Evolutionary conservation across 2,797 vertebrate species (phyloP).

Genomic region (Phataginus tricuspis): DNA sequence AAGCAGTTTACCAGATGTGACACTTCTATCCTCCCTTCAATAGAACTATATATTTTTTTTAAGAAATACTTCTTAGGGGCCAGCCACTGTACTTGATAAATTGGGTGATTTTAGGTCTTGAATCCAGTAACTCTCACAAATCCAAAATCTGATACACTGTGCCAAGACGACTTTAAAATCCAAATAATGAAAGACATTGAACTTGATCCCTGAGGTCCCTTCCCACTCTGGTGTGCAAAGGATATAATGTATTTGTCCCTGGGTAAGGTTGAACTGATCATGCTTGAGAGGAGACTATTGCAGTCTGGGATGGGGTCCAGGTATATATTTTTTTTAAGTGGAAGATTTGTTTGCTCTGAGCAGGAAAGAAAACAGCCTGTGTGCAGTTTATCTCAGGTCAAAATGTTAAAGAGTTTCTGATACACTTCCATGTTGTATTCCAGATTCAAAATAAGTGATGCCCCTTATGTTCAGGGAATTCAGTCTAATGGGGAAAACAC

Average conservation of each 20-base stretch:
- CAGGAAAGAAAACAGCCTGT: neutral
- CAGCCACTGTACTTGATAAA: neutral
- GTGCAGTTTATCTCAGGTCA: neutral
- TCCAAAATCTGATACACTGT: neutral
- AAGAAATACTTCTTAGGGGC: neutral
- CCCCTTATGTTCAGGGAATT: neutral
- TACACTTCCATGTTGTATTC: neutral
- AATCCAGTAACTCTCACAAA: constrained; percentile 2
- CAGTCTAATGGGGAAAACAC: neutral
- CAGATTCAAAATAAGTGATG: neutral
- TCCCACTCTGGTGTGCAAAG: neutral
- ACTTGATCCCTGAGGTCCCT: neutral
- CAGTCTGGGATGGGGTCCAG: neutral
- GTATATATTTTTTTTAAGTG: neutral
- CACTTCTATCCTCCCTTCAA: neutral
- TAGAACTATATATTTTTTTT: neutral
- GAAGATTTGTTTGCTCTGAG: neutral
- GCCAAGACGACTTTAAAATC: constrained; percentile 31
- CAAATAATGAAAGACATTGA: constrained; percentile 19
- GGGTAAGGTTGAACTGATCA: neutral
- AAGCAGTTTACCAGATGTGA: neutral
- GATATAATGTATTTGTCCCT: neutral
- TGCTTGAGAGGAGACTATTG: neutral
- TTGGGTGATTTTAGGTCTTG: neutral
- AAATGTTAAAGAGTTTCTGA: neutral